phyloP scores from a whole-genome alignment of 2,888 invertebrate species.

The Psococerastis gibbosa region DNA sequence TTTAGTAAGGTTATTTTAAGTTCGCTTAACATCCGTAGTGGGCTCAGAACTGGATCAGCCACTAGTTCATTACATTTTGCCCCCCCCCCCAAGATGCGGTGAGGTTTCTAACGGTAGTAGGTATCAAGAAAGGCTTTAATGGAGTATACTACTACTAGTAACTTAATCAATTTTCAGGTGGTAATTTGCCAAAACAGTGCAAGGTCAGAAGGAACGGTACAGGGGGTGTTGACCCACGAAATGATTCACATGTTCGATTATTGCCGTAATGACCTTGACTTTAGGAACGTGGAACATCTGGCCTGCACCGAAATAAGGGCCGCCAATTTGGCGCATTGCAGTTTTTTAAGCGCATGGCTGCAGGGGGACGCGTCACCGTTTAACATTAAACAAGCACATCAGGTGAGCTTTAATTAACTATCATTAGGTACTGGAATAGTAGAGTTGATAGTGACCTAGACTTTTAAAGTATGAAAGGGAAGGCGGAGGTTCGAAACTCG shows the following conservation, averaged over 20 bases:
- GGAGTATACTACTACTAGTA: constrained; percentile 9
- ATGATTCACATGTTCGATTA: constrained; percentile 94
- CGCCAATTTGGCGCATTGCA: constrained; percentile 85
- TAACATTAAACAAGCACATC: constrained; percentile 54
- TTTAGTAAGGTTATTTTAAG: too few species aligned
- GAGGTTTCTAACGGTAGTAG: too few species aligned
- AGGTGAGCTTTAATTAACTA: too few species aligned
- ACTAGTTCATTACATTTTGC: constrained; percentile 20
- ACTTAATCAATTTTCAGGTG: constrained; percentile 34
- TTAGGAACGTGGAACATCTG: constrained; percentile 74
- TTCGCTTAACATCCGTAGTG: too few species aligned
- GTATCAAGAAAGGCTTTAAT: too few species aligned
- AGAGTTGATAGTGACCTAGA: too few species aligned
- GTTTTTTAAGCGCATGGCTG: constrained; percentile 58
- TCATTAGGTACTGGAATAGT: too few species aligned
- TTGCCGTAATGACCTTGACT: constrained; percentile 74
- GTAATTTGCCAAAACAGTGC: constrained; percentile 82
- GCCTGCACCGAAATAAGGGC: constrained; percentile 93
- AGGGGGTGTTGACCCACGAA: constrained; percentile 74
- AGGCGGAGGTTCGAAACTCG: too few species aligned
- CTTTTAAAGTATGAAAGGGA: too few species aligned
- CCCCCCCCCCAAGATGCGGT: too few species aligned
- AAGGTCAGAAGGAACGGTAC: constrained; percentile 43
- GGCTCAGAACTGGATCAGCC: too few species aligned
- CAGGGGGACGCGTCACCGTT: constrained; percentile 57